Evolutionary conservation across 2,797 vertebrate species (phyloP), one percentile per base, ranked within the genome.

Genomic region (Glyptemys insculpta): DNA sequence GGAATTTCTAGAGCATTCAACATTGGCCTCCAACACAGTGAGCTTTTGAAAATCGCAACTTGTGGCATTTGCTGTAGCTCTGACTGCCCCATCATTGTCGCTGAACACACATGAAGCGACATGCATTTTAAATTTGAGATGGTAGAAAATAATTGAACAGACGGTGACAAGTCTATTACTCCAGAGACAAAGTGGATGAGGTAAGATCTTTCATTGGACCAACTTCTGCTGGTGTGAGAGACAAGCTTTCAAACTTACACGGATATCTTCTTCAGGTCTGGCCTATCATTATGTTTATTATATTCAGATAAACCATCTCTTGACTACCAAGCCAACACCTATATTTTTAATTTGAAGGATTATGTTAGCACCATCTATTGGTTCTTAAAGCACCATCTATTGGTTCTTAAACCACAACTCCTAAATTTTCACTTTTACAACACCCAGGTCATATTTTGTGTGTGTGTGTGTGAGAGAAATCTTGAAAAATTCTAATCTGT

Each of bases 381-480:
- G 76, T 31, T 79, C 29, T 76, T 8, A 44, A 8, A 1, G 78
- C 57, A 95, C 2, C 50, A 87, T 54, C 89, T 85, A 54, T 16
- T 1, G 5, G 76, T 31, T 79, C 29, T 76, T 2, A 27, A 94
- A 54, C 31, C 47, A 23, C 2, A 9, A 1, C 1, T 7, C 21
- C n/a, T 81, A 82, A 7, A 47, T 6, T 2, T 15, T 12, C 44
- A 25, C 44, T 92, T 91, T 85, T n/a, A 74, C 79, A 88, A 92
- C 57, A 7, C 1, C 21, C 0, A 18, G 5, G 15, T 41, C 52
- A 34, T 6, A 3, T 29, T 56, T 18, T 0, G 0, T 3, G 34
- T 2, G 23, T 0, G 0, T 3, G 34, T 2, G 23, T 18, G 21
- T 3, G 12, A 0, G 0, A 1, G 0, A 1, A 3, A 81, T 79